Evolutionary conservation across 1,140 invertebrate genomes (phyloP), one percentile per base, ranked within the genome.

Genomic region (Amyelois transitella): DNA sequence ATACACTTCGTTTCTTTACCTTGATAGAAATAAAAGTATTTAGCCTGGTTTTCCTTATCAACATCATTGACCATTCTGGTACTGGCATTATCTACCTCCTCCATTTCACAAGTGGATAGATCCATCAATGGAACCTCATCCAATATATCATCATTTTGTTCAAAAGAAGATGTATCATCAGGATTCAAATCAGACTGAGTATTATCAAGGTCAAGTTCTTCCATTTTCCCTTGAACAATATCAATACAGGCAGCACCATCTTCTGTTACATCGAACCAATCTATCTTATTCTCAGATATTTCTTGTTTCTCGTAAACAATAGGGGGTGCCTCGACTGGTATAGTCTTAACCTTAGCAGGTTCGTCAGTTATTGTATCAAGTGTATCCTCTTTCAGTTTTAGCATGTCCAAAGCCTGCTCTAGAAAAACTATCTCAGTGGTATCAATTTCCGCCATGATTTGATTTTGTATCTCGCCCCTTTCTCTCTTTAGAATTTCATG

Each of bases 21-120:
- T 93, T 97, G 96, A 88, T 97, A 97, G 78, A 96, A 97, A 75
- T 96, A 96, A 82, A 94, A 95, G 66, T 91, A 92, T 84, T 92
- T 94, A 25, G 75, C 60, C 63, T 85, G 77, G 60, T 86, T 83
- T 60, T 83, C 69, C 58, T 74, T 79, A 48, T 88, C 81, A 71
- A 72, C 67, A 58, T 79, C 66, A 47, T 72, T 73, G 32, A 77
- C 62, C n/a, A 14, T 14, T 14, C 1, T 38, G 49, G 55, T 45
- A 54, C 62, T 60, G 5, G 72, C 65, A 49, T 70, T 54, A 8
- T 50, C 57, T 14, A 28, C 6, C 44, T 72, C 65, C 19, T 61
- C 57, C 18, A 52, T 2, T 53, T 64, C 67, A 21, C 12, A 48
- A 43, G 58, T 49, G 17, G 53, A 43, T 32, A 49, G 20, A 48